These are phyloP conservation scores for Omphaloscelis lunosa DNA, from an alignment of 2,888 invertebrate genomes.

Conservation along the genomic window DNA sequence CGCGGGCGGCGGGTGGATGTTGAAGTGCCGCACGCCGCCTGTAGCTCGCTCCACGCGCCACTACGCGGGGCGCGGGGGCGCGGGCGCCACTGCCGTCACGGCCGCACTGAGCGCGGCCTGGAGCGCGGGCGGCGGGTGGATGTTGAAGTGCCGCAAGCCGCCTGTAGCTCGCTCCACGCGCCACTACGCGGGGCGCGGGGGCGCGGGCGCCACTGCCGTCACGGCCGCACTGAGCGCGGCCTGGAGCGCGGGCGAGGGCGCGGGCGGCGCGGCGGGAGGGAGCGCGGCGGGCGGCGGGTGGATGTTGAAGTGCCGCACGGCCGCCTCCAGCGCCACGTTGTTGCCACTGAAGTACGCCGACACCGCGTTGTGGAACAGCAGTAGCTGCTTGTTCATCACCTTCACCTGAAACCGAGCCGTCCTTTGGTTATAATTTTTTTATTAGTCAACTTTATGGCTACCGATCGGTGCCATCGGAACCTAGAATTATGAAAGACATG, in stretches of 20 bases:
- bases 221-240: conserved; percentile 17
- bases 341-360: conserved; percentile 99
- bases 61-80: conserved; percentile 1
- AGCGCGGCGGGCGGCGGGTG: conserved; percentile 77
- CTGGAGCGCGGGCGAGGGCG: conserved; percentile 13
- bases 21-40: conserved; percentile 99
- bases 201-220: conserved; percentile 7
- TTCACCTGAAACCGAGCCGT: conserved; percentile 93
- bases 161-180: neutral
- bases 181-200: conserved; percentile 33
- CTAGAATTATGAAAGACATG: neutral
- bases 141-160: neutral
- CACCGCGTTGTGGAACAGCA: conserved; percentile 98
- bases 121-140: conserved; percentile 17
- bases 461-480: neutral
- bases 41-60: too few species aligned
- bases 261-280: conserved; percentile 40
- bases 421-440: neutral
- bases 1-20: conserved; percentile 91
- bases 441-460: neutral
- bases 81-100: neutral
- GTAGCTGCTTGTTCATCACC: conserved; percentile 99
- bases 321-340: conserved; percentile 97
- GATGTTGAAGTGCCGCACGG: conserved; percentile 98
- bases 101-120: conserved; percentile 11